A percentile compares a stretch with the other conserved stretches of the same genome.
Evolutionary conservation across 2,888 invertebrate genomes (phyloP).

Genomic region (Liposcelis brunnea): DNA sequence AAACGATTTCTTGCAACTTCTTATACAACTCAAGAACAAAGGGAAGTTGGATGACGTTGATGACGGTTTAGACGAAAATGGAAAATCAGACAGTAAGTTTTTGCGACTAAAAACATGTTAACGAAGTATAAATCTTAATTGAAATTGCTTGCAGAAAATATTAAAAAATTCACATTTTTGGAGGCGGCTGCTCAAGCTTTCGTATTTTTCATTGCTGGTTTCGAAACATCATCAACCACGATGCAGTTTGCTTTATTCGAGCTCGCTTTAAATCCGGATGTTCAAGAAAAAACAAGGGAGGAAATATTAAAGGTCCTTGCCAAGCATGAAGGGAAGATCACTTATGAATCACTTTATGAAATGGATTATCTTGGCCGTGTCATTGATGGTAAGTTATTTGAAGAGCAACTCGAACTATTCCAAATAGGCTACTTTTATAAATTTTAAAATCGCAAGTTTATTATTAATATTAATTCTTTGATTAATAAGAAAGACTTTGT

Average conservation of each 20-base stretch:
- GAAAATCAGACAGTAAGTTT: conserved; percentile 5
- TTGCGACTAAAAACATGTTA: not conserved
- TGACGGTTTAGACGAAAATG: conserved; percentile 29
- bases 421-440: not conserved
- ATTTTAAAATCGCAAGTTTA: too few relatives aligned
- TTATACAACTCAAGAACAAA: conserved; percentile 22
- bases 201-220: conserved; percentile 31
- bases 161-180: too few relatives aligned
- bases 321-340: conserved; percentile 22
- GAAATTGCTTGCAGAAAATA: conserved; percentile 17
- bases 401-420: conserved; percentile 12
- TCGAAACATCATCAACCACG: conserved; percentile 32
- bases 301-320: conserved; percentile 25
- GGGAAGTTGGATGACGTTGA: not conserved
- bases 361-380: conserved; percentile 31
- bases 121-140: conserved; percentile 12
- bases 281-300: conserved; percentile 26
- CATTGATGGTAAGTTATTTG: conserved; percentile 26
- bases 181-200: conserved; percentile 27
- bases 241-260: conserved; percentile 29
- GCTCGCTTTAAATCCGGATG: conserved; percentile 25
- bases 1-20: conserved; percentile 36
- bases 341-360: conserved; percentile 27
- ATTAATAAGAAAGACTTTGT: too few relatives aligned
- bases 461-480: too few relatives aligned